These are phyloP conservation scores for Calyptomena viridis DNA, from an alignment of 2,113 vertebrate species.

Conservation along the genomic window DNA sequence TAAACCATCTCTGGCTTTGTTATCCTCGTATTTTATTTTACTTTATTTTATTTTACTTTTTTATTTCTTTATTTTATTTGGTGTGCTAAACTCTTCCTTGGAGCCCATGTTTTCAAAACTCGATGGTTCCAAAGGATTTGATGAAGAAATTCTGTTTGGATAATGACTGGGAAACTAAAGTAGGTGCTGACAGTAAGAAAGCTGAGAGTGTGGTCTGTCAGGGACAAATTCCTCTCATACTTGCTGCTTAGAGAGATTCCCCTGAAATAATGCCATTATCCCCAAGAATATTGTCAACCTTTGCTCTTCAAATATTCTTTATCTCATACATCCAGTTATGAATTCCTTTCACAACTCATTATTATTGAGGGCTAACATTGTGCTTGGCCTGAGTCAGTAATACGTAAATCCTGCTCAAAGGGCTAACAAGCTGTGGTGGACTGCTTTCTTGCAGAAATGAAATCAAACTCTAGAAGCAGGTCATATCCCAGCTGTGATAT, in stretches of 20 bases:
- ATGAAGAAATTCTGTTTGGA: background rate
- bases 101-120: background rate
- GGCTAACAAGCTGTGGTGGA: background rate
- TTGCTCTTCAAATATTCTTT: conserved; percentile 33
- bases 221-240: background rate
- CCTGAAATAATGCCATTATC: background rate
- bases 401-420: background rate
- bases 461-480: conserved; percentile 20
- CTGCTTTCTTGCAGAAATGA: background rate
- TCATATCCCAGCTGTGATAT: conserved; percentile 28
- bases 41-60: no score
- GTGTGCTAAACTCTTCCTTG: background rate
- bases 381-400: background rate
- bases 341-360: conserved; percentile 29
- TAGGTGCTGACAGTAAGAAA: background rate
- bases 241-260: background rate
- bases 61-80: background rate
- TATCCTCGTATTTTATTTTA: background rate
- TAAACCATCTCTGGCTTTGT: background rate
- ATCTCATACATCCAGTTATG: background rate
- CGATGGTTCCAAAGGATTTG: background rate
- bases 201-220: background rate
- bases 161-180: background rate
- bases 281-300: background rate
- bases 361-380: background rate